Evolutionary conservation across 2,113 vertebrate species (phyloP), one percentile per base, ranked within the genome.

Genomic region (Indicator indicator): DNA sequence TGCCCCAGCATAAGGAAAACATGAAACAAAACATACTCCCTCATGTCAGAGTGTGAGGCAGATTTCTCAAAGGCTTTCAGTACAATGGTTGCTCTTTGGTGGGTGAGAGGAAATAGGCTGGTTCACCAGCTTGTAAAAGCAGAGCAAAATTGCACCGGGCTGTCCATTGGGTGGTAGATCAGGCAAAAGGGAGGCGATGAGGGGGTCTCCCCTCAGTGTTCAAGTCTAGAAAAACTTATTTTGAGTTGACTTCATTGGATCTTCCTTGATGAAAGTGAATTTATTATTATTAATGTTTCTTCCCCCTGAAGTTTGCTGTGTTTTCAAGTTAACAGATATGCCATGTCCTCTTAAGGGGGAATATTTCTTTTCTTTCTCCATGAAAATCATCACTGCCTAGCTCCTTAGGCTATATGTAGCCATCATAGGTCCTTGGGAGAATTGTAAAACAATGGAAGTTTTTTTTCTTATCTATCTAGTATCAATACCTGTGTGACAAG

Each of bases 21-120:
- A 95, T 96, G 91, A 92, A 95, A 96, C 95, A 93, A 94, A 89
- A 68, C 87, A 46, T 8, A 89, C 86, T 95, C 78, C 94, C 96
- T 97, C 9, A 50, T 91, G 94, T 94, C 87, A 86, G 91, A 86
- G 87, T 67, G 89, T 64, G 95, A 19, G 30, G 90, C 67, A 52
- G 69, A 86, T 87, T 83, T 50, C 95, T 91, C 90, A 95, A 94
- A 97, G 93, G 90, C 73, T 60, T 85, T 73, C 91, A 32, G 78
- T 48, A 91, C 80, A 91, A 96, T 93, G 86, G 75, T 58, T 32
- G 88, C 50, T 90, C 89, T 69, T 95, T 90, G 94, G 91, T 88
- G 89, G 95, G 83, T 28, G 89, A 83, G 94, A 95, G 80, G 86
- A 92, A 88, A 83, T 4, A 30, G 75, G 54, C 65, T 91, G 93